Evolutionary conservation across 2,113 vertebrate species (phyloP), one percentile per base, ranked within the genome.

Genomic region (Dendropsophus ebraccatus): DNA sequence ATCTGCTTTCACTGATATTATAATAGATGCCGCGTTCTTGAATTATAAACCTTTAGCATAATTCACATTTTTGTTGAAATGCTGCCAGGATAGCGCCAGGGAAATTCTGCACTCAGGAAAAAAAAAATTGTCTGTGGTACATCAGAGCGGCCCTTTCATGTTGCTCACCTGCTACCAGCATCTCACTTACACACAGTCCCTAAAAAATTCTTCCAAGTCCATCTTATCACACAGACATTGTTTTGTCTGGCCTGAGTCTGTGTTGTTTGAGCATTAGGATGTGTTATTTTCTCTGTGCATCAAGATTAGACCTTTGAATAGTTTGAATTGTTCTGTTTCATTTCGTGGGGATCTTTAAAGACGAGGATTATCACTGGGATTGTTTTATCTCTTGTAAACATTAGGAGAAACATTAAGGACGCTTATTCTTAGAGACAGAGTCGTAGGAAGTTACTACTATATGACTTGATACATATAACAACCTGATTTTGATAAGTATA

Each of bases 111-210:
- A 37, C 37, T 35, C 16, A 47, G 54, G 21, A n/a, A 41, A 5
- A 49, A 8, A 14, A 32, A 67, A 32, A n/a, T 60, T 58, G 30
- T 45, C 79, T 67, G 52, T 67, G 58, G 23, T 81, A 50, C 16
- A 41, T 67, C 30, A 69, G n/a, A 16, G 28, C 16, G 45, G 60
- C 6, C 41, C 79, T 81, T 81, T 81, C 60, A 67, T 81, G 82
- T 84, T 45, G 69, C 74, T 85, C 83, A 85, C 83, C 74, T 85
- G 83, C 83, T 85, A 79, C 83, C 83, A 78, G 83, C 83, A 79
- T 85, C 75, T 75, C 56, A 49, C 74, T 35, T 1, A 14, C 56
- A 37, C 73, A 35, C 41, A 69, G 45, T 21, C 30, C 74, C 62
- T 54, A 85, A 85, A 69, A 65, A 65, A 5, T 49, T 84, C 56